A percentile compares a stretch with the other conserved stretches of the same genome.
These are phyloP conservation scores for Emydocephalus ijimae DNA, from an alignment of 2,113 vertebrate species.

Conservation along the genomic window DNA sequence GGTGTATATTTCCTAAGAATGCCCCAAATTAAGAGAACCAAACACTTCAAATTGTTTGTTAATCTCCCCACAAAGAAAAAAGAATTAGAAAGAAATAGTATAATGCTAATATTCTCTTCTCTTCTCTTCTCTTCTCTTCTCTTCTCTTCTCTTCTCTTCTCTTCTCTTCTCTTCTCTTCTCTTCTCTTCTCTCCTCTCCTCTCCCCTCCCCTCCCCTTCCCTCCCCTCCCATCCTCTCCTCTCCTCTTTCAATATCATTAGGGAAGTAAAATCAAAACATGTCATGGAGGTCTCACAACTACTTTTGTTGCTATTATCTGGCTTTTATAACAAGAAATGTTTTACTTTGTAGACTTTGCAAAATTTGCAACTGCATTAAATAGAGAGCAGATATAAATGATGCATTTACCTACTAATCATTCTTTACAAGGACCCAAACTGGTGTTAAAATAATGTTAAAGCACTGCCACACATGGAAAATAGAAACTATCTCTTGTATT, in stretches of 20 bases:
- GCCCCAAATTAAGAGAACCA: not conserved
- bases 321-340: not conserved
- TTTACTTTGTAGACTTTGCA: not conserved
- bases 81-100: not conserved
- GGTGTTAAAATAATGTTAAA: too few species aligned
- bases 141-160: too few species aligned
- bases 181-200: rapidly evolving
- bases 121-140: too few species aligned
- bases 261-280: not conserved
- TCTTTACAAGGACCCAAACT: too few species aligned
- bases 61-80: not conserved
- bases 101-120: not conserved
- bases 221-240: too few species aligned
- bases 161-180: too few species aligned
- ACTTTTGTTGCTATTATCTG: not conserved
- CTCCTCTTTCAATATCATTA: too few species aligned
- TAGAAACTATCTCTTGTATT: too few species aligned
- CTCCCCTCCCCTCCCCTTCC: too few species aligned
- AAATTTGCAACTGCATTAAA: not conserved
- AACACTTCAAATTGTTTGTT: not conserved
- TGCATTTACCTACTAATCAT: too few species aligned
- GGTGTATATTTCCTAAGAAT: not conserved
- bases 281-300: not conserved
- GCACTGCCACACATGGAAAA: too few species aligned
- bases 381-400: not conserved